Conservation (phyloP, 2,797 vertebrate genomes). For the Jordanella pulchra region DNA sequence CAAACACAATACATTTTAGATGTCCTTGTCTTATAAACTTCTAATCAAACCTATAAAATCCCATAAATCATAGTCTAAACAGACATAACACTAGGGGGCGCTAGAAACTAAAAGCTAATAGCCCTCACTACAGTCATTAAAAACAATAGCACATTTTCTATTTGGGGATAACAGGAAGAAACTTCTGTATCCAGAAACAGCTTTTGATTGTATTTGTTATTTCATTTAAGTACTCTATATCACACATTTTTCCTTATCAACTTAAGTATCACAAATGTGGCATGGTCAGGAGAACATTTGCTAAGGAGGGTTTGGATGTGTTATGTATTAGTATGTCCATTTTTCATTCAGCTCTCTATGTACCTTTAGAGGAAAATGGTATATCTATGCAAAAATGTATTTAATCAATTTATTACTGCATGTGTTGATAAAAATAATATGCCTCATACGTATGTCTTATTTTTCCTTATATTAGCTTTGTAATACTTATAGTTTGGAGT, state of each 20-base stretch:
- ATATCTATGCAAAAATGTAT: background rate
- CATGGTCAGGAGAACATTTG: background rate
- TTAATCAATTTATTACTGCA: background rate
- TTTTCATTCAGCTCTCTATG: background rate
- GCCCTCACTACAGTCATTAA: background rate
- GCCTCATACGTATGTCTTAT: background rate
- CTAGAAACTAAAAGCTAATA: background rate
- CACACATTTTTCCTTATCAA: background rate
- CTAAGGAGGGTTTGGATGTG: background rate
- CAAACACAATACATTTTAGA: too few relatives aligned
- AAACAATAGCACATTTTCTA: background rate
- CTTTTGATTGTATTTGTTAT: background rate
- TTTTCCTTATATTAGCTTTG: background rate
- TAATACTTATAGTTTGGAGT: background rate
- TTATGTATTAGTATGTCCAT: background rate
- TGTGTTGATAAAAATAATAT: background rate
- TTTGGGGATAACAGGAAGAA: too few relatives aligned
- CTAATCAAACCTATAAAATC: background rate
- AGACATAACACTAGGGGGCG: background rate
- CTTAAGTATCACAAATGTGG: background rate
- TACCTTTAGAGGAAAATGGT: background rate
- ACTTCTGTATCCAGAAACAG: background rate
- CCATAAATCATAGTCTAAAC: background rate
- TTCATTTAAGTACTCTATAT: background rate
- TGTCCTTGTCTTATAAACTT: too few relatives aligned